These are phyloP conservation scores for Deilephila elpenor DNA, from an alignment of 2,888 invertebrate species.

Conservation along the genomic window DNA sequence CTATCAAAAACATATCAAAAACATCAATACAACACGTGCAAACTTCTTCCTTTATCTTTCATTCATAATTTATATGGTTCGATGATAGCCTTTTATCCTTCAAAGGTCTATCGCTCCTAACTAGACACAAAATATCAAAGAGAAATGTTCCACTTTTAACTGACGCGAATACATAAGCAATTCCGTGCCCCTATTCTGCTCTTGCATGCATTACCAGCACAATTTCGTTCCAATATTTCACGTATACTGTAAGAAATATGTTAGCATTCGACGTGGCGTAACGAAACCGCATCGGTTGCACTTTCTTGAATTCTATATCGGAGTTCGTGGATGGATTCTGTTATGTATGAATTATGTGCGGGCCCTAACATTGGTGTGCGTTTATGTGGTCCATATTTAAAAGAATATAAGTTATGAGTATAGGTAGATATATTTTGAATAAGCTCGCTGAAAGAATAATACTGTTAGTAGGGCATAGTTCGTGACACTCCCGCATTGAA, in stretches of 20 bases:
- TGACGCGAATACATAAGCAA: conserved; percentile 53
- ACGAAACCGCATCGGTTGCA: conserved; percentile 67
- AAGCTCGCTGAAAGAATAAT: no score
- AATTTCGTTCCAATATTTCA: conserved; percentile 64
- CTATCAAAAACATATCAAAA: not conserved
- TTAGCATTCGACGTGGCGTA: conserved; percentile 58
- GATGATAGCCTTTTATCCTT: conserved; percentile 34
- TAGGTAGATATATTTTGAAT: no score
- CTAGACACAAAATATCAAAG: conserved; percentile 41
- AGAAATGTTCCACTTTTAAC: conserved; percentile 50
- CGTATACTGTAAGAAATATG: conserved; percentile 61
- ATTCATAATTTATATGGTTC: conserved; percentile 30
- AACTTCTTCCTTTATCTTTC: conserved; percentile 24
- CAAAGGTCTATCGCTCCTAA: conserved; percentile 32
- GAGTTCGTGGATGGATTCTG: conserved; percentile 50
- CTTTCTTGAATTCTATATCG: conserved; percentile 58
- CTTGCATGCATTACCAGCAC: conserved; percentile 50
- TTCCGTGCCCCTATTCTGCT: conserved; percentile 44
- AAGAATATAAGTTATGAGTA: no score
- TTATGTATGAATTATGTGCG: conserved; percentile 55
- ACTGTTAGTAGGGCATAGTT: no score
- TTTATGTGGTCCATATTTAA: not conserved
- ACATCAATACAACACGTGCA: not conserved
- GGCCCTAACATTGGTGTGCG: conserved; percentile 36
- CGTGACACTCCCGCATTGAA: no score